Evolutionary conservation across 92 coral and sea anemone genomes (phyloP).

Genomic region (Epizoanthus scotinus): DNA sequence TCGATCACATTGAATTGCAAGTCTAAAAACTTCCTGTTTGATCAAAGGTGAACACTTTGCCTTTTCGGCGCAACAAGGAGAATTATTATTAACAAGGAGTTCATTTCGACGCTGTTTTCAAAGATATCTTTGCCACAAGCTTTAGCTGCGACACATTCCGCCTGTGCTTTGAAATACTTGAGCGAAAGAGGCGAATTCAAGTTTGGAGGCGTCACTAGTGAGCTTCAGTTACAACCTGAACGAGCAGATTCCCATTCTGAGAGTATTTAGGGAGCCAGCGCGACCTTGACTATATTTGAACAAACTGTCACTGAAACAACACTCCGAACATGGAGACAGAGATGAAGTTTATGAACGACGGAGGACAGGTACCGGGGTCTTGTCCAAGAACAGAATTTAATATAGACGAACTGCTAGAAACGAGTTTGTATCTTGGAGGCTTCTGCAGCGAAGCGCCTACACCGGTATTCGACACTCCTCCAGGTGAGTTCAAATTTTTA

Average conservation of each 20-base stretch:
- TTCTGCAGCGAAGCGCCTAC: slow-evolving; percentile 40
- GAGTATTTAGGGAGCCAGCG: slow-evolving; percentile 25
- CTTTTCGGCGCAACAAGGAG: not conserved
- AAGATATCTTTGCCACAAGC: not conserved
- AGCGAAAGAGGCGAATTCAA: slow-evolving; percentile 26
- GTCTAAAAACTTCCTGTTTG: slow-evolving; percentile 37
- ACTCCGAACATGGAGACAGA: slow-evolving; percentile 36
- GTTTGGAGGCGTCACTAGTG: slow-evolving; percentile 23
- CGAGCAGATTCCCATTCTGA: slow-evolving; percentile 22
- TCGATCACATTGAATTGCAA: not conserved
- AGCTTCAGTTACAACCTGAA: slow-evolving; percentile 34
- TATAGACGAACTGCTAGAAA: slow-evolving; percentile 34
- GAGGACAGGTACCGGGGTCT: slow-evolving; percentile 26
- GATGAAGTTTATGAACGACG: slow-evolving; percentile 34
- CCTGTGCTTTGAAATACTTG: slow-evolving; percentile 40
- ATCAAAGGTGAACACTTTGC: not conserved
- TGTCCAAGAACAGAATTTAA: slow-evolving; percentile 37
- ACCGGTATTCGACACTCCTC: slow-evolving; percentile 35
- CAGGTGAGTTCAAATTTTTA: slow-evolving; percentile 15
- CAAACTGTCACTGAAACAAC: slow-evolving; percentile 28
- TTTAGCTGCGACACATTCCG: slow-evolving; percentile 27
- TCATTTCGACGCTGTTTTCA: slow-evolving; percentile 3
- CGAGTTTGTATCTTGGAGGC: slow-evolving; percentile 40
- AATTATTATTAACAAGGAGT: no score
- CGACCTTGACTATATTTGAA: slow-evolving; percentile 37